Base-by-base conservation (phyloP, 2,113 vertebrate species). In the Trochalopteron elliotii region DNA sequence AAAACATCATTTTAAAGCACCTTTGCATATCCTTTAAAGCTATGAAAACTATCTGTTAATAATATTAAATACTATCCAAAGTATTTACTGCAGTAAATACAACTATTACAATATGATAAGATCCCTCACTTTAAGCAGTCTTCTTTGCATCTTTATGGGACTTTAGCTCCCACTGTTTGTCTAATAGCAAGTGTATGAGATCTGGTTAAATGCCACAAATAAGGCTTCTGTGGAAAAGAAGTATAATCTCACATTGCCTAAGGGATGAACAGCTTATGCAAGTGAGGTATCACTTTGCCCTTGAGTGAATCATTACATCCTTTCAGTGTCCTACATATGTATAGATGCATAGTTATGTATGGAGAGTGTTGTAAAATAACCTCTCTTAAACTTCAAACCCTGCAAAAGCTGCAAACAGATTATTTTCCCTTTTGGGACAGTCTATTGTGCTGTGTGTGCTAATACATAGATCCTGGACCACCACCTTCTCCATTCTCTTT, bases 231-330 rank as follows among this genome's bases (percentile, higher is more conserved):
- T 95, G 71, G 78, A 87, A 89, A 90, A 95, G 45, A 69, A 81
- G 72, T 57, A 84, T 93, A 90, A 95, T 94, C 78, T 95, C 88
- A 67, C 60, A n/a, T 63, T 83, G 78, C 91, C 78, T 86, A 39
- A 91, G 56, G 94, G 91, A 90, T 64, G 92, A 94, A 90, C 69
- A 72, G 77, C 15, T 96, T 95, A 94, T 93, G 83, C 67, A 79
- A 94, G 65, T 40, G 42, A 33, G 63, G 44, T 94, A 93, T 87
- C 57, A 52, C 84, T 95, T 95, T 93, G 90, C 84, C 89, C 88
- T 96, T 92, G 70, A 89, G 83, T 92, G 91, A 94, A 95, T 93
- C 77, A 83, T 74, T 92, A 49, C 53, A 65, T 89, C 90, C 70
- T 93, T 90, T 91, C 87, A 77, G 44, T 67, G 91, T 52, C 79